Conservation (phyloP, 2,113 vertebrate species). For the Tringa solitaria region DNA sequence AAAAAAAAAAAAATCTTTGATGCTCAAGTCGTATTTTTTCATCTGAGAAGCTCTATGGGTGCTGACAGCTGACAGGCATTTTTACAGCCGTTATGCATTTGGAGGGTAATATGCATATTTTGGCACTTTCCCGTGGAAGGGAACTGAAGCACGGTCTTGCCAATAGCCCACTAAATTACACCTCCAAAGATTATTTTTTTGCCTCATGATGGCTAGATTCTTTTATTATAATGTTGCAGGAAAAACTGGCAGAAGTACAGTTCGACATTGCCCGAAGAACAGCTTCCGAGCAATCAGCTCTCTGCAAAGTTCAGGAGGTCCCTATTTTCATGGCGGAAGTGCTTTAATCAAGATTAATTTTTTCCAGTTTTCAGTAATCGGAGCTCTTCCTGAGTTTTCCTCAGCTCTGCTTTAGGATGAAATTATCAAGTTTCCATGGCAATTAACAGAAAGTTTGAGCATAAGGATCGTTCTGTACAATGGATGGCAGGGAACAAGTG, state of each 20-base stretch:
- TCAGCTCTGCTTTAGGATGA: conserved; percentile 66
- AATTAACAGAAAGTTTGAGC: conserved; percentile 72
- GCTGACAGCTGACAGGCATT: not conserved
- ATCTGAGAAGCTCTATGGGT: not conserved
- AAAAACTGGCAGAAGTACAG: conserved; percentile 8
- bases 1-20: not conserved
- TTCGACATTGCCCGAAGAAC: not conserved
- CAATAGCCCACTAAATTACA: conserved; percentile 7
- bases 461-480: conserved; percentile 11
- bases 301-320: conserved; percentile 71
- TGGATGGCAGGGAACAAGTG: conserved; percentile 41
- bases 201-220: not conserved
- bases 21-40: not conserved
- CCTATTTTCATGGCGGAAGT: conserved; percentile 71
- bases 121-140: not conserved
- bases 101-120: not conserved
- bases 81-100: not conserved
- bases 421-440: conserved; percentile 84
- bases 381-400: conserved; percentile 78
- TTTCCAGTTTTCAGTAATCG: conserved; percentile 81
- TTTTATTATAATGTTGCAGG: not conserved
- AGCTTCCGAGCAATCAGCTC: conserved; percentile 58
- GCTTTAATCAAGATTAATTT: conserved; percentile 85
- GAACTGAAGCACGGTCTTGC: not conserved
- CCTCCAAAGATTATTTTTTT: not conserved